These are phyloP conservation scores for Atta texana DNA, from an alignment of 1,140 invertebrate genomes.

Conservation along the genomic window DNA sequence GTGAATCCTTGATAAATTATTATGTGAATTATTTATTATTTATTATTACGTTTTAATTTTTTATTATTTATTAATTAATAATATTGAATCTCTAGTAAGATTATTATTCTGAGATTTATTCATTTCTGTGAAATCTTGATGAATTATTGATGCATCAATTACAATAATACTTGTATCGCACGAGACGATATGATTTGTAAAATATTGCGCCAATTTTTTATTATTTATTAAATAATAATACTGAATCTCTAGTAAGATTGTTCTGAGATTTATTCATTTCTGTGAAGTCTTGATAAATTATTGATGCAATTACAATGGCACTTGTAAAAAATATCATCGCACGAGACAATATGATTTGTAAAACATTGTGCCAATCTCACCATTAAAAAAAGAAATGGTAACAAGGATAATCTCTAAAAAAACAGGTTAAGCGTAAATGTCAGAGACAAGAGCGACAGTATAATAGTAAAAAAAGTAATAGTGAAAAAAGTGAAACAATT, in stretches of 20 bases:
- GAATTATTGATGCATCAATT: no score
- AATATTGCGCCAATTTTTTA: neutral
- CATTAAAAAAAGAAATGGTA: neutral
- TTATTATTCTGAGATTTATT: neutral
- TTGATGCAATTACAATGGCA: no score
- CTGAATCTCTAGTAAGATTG: neutral
- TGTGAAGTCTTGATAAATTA: neutral
- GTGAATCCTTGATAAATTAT: constrained; percentile 2
- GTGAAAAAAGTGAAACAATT: neutral
- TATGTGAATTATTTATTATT: no score
- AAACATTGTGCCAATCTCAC: neutral
- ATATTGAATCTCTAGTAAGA: neutral
- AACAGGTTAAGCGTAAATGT: constrained; percentile 24
- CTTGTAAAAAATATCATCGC: neutral
- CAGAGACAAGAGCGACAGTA: neutral
- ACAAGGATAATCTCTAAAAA: neutral
- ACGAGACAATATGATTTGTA: neutral
- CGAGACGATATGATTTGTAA: neutral
- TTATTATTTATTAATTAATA: neutral
- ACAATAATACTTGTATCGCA: neutral
- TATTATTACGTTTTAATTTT: neutral
- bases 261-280: neutral
- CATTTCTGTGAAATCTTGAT: neutral
- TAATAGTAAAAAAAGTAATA: neutral
- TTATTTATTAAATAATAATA: neutral